phyloP scores from a whole-genome alignment of 92 coral and sea anemone genomes.

The Heteractis magnifica region DNA sequence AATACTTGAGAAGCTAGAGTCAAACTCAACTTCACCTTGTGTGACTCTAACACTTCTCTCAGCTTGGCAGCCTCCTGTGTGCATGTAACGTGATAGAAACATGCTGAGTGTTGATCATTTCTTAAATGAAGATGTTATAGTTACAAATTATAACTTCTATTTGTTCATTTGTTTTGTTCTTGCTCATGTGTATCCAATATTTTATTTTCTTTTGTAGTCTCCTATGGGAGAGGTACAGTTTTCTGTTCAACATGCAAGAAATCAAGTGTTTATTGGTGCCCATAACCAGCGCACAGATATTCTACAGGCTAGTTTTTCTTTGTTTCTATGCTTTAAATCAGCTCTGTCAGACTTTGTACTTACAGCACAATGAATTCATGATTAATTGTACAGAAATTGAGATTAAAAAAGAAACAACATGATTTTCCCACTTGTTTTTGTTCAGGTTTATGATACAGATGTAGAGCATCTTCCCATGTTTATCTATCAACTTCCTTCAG shows the following conservation, averaged over 20 bases:
- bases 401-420: not conserved
- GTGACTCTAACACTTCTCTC: too few species aligned
- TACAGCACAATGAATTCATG: not conserved
- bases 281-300: constrained; percentile 74
- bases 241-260: constrained; percentile 95
- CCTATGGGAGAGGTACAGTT: constrained; percentile 65
- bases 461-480: constrained; percentile 93
- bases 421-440: not conserved
- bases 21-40: too few species aligned
- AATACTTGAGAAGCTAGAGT: too few species aligned
- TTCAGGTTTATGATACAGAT: constrained; percentile 87
- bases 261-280: constrained; percentile 88
- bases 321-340: not conserved
- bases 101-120: too few species aligned
- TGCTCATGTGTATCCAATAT: not conserved
- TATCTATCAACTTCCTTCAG: constrained; percentile 80
- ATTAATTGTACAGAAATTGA: not conserved
- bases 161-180: not conserved
- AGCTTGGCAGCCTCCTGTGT: too few species aligned
- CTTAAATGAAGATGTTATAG: too few species aligned
- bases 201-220: constrained; percentile 43
- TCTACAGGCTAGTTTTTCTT: constrained; percentile 55
- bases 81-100: too few species aligned
- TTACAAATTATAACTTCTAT: not conserved
- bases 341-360: not conserved